These are phyloP conservation scores for Drosophila hamatofila DNA, from an alignment of 2,888 invertebrate species.

Conservation along the genomic window DNA sequence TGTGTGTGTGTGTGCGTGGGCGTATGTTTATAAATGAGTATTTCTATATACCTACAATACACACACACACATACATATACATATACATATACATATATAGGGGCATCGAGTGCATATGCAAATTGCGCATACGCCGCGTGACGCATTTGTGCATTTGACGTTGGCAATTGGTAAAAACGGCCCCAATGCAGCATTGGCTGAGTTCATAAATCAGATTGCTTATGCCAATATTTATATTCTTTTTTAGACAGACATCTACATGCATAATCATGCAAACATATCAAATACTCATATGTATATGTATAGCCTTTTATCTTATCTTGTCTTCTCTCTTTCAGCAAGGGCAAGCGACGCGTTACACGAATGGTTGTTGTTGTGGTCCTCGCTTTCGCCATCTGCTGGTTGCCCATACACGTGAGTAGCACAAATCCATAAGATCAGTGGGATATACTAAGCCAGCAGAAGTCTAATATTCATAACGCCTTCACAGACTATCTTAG, in stretches of 20 bases:
- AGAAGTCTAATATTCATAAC: background rate
- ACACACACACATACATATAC: background rate
- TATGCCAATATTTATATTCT: conserved; percentile 27
- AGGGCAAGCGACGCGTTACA: conserved; percentile 95
- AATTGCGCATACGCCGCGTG: conserved; percentile 43
- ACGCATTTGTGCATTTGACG: conserved; percentile 28
- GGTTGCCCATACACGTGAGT: conserved; percentile 96
- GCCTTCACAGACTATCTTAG: background rate
- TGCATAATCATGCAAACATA: background rate
- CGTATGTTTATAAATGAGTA: conserved; percentile 21
- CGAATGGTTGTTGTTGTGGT: conserved; percentile 96
- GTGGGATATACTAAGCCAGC: background rate
- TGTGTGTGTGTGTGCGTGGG: conserved; percentile 5
- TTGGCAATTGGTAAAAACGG: conserved; percentile 18
- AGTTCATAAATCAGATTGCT: conserved; percentile 41
- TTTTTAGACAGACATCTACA: conserved; percentile 4
- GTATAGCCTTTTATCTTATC: background rate
- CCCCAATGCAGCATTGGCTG: conserved; percentile 13
- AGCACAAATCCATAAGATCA: background rate
- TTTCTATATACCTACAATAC: background rate
- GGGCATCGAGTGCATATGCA: conserved; percentile 32
- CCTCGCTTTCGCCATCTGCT: conserved; percentile 96
- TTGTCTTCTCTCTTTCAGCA: conserved; percentile 84
- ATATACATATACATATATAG: background rate
- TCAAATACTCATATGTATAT: background rate